Conservation (phyloP, 2,888 invertebrate genomes). For the Listrodromus nycthemerus region DNA sequence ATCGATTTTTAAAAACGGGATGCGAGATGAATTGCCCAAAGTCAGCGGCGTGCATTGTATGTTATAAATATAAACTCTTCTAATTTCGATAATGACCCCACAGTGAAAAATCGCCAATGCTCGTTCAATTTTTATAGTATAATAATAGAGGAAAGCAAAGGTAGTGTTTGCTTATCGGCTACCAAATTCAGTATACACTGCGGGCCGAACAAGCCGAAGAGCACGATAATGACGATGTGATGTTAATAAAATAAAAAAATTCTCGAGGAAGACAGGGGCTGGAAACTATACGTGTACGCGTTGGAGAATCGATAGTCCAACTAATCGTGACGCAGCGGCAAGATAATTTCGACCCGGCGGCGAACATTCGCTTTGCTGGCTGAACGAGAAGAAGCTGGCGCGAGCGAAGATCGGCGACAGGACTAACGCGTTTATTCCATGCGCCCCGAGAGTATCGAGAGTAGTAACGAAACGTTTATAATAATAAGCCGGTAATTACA, state of each 20-base stretch:
- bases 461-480: slow-evolving; percentile 76
- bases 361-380: slow-evolving; percentile 39
- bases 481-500: slow-evolving; percentile 78
- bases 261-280: slow-evolving; percentile 7
- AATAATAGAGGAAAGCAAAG: slow-evolving; percentile 78
- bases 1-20: neutral
- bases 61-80: slow-evolving; percentile 34
- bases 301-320: slow-evolving; percentile 58
- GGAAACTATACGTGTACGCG: slow-evolving; percentile 23
- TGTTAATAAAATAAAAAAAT: slow-evolving; percentile 52
- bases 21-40: slow-evolving; percentile 14
- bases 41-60: slow-evolving; percentile 24
- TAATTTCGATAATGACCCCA: slow-evolving; percentile 42
- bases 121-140: slow-evolving; percentile 75
- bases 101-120: slow-evolving; percentile 36
- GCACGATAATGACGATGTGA: slow-evolving; percentile 57
- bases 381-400: slow-evolving; percentile 44
- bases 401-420: slow-evolving; percentile 41
- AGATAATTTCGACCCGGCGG: slow-evolving; percentile 62
- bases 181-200: slow-evolving; percentile 64
- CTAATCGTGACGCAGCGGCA: slow-evolving; percentile 56
- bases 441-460: slow-evolving; percentile 52
- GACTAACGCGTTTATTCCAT: slow-evolving; percentile 66
- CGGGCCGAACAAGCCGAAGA: slow-evolving; percentile 33
- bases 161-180: slow-evolving; percentile 80